Conservation (phyloP, 2,797 vertebrate species). For the Macrochelys suwanniensis region DNA sequence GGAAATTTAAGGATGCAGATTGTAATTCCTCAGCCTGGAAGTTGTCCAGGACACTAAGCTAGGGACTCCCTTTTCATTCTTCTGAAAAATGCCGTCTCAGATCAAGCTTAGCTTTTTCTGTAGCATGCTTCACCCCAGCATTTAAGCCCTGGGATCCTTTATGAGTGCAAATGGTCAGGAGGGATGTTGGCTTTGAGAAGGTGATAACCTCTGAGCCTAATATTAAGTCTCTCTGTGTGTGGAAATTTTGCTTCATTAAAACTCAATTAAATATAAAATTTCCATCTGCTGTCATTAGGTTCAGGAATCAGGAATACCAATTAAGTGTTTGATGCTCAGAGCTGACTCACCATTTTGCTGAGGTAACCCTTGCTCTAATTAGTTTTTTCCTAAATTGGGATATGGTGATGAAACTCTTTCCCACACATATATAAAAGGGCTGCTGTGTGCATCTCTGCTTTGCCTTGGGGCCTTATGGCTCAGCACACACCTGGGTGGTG, state of each 20-base stretch:
- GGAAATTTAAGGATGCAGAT: not conserved
- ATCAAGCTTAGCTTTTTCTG: not conserved
- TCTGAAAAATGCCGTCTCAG: not conserved
- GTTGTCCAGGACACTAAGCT: not conserved
- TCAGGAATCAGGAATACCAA: not conserved
- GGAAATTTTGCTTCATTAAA: not conserved
- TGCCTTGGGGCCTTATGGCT: not conserved
- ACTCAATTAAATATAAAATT: not conserved
- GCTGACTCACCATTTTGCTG: conserved; percentile 44
- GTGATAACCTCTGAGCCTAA: not conserved
- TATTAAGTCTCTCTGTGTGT: not conserved
- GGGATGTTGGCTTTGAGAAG: not conserved
- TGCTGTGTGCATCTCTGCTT: not conserved
- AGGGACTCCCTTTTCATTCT: not conserved
- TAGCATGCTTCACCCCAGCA: not conserved
- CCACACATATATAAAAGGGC: not conserved
- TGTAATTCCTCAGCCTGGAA: not conserved
- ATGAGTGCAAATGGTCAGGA: not conserved
- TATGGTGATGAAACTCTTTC: conserved; percentile 18
- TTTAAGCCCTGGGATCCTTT: not conserved
- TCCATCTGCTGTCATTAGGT: conserved; percentile 12
- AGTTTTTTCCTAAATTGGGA: not conserved
- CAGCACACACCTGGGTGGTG: not conserved
- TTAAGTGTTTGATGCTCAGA: conserved; percentile 32
- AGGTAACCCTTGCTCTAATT: not conserved